Percentiles rank a stretch among this genome's conserved stretches.
phyloP scores from a whole-genome alignment of 2,888 invertebrate genomes.

The Acleris laterana region DNA sequence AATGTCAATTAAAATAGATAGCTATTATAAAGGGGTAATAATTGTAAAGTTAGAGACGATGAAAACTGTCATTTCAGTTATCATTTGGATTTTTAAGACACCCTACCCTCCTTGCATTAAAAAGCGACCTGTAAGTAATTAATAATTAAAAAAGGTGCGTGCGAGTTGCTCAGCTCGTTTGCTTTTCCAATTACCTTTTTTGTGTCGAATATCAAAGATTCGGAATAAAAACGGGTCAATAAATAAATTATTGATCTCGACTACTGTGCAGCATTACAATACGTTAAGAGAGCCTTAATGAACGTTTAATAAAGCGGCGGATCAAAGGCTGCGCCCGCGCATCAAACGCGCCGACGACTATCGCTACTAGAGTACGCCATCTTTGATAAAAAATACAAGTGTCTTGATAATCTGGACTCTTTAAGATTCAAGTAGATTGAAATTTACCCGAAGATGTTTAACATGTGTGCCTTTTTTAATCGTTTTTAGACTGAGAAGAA shows the following conservation, averaged over 20 bases:
- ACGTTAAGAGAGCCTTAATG: conserved; percentile 64
- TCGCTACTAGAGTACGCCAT: conserved; percentile 70
- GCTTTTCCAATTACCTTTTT: conserved; percentile 7
- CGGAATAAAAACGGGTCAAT: conserved; percentile 18
- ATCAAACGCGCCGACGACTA: conserved; percentile 53
- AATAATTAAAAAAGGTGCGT: no score
- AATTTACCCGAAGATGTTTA: neutral
- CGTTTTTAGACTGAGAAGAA: no score
- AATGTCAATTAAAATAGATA: no score
- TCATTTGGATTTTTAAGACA: no score
- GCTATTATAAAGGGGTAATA: no score
- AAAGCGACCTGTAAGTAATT: no score
- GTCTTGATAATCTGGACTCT: conserved; percentile 14
- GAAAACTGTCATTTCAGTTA: no score
- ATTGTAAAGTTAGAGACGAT: no score
- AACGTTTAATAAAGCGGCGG: conserved; percentile 69
- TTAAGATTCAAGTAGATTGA: neutral
- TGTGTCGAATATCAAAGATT: conserved; percentile 17
- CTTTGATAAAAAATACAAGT: conserved; percentile 40
- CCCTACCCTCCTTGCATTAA: no score
- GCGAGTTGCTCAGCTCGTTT: conserved; percentile 8
- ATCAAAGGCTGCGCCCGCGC: conserved; percentile 58
- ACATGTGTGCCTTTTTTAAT: neutral
- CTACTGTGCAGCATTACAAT: conserved; percentile 49
- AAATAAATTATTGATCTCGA: conserved; percentile 38